A percentile compares a stretch with the other conserved stretches of the same genome.
Evolutionary conservation across 2,113 vertebrate genomes (phyloP).

Genomic region (Rhynchomys soricoides): DNA sequence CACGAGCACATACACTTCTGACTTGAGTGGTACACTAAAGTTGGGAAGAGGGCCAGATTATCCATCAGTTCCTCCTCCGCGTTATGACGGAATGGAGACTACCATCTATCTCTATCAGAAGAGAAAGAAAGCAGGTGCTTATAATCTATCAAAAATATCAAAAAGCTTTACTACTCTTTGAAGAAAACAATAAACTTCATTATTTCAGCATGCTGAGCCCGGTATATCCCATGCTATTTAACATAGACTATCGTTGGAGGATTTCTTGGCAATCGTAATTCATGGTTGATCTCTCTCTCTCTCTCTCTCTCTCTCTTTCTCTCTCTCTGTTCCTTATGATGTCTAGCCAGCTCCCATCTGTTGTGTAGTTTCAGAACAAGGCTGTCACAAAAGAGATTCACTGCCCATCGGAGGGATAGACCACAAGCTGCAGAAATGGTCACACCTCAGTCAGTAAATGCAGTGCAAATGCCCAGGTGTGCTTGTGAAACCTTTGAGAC

Average conservation of each 20-base stretch:
- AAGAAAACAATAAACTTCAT: slow-evolving; percentile 48
- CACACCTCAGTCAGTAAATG: slow-evolving; percentile 59
- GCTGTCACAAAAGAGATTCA: slow-evolving; percentile 77
- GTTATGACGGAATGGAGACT: not conserved
- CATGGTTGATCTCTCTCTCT: slow-evolving; percentile 69
- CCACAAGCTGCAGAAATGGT: slow-evolving; percentile 28
- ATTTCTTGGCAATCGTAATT: slow-evolving; percentile 70
- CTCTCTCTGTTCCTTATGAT: slow-evolving; percentile 71
- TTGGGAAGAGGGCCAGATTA: not conserved
- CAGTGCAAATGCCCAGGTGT: not conserved
- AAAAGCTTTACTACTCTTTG: slow-evolving; percentile 60
- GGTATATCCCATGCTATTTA: slow-evolving; percentile 57
- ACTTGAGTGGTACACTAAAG: not conserved
- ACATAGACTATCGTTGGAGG: slow-evolving; percentile 36
- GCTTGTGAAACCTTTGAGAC: not conserved
- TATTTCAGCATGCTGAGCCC: slow-evolving; percentile 24
- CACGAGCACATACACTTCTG: not conserved
- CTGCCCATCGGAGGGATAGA: slow-evolving; percentile 7
- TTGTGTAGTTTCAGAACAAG: slow-evolving; percentile 57
- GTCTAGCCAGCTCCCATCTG: slow-evolving; percentile 77
- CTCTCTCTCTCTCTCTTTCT: no score
- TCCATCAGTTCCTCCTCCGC: not conserved
- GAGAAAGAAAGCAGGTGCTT: slow-evolving; percentile 48
- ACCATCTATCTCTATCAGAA: not conserved
- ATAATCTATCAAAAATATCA: slow-evolving; percentile 63